Evolutionary conservation across 2,888 invertebrate species (phyloP).

Genomic region (Lacanobia oleracea): DNA sequence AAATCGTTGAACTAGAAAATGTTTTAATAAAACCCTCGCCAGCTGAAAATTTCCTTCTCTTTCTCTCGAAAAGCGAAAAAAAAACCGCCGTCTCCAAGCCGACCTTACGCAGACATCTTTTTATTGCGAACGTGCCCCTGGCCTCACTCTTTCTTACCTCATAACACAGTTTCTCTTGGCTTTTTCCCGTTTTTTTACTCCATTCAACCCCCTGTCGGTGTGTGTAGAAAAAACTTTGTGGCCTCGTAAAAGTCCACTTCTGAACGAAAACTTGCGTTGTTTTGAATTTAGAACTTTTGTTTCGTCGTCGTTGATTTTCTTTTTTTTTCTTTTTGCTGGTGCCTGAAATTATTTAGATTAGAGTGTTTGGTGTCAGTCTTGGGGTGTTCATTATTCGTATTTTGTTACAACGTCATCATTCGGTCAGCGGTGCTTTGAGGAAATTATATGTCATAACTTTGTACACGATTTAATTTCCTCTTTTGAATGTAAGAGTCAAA

Average conservation of each 20-base stretch:
- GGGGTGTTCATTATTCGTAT: constrained; percentile 14
- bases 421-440: constrained; percentile 5
- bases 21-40: constrained; percentile 60
- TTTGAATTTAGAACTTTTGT: constrained; percentile 71
- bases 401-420: constrained; percentile 17
- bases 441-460: constrained; percentile 42
- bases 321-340: constrained; percentile 36
- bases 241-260: constrained; percentile 68
- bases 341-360: constrained; percentile 47
- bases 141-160: constrained; percentile 88
- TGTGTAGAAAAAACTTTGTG: constrained; percentile 80
- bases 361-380: not conserved
- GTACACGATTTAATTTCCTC: constrained; percentile 10
- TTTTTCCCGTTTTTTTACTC: constrained; percentile 73
- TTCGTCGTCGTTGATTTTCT: constrained; percentile 57
- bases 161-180: constrained; percentile 88
- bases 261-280: constrained; percentile 67
- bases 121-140: constrained; percentile 87
- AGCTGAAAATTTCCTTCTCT: constrained; percentile 72
- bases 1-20: constrained; percentile 51
- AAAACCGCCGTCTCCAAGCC: constrained; percentile 80
- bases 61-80: constrained; percentile 78
- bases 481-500: too few species aligned
- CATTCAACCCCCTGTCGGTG: constrained; percentile 71
- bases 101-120: constrained; percentile 87